A percentile compares a stretch with the other conserved stretches of the same genome.
phyloP scores from a whole-genome alignment of 2,113 vertebrate genomes.

The Saguinus imperator region DNA sequence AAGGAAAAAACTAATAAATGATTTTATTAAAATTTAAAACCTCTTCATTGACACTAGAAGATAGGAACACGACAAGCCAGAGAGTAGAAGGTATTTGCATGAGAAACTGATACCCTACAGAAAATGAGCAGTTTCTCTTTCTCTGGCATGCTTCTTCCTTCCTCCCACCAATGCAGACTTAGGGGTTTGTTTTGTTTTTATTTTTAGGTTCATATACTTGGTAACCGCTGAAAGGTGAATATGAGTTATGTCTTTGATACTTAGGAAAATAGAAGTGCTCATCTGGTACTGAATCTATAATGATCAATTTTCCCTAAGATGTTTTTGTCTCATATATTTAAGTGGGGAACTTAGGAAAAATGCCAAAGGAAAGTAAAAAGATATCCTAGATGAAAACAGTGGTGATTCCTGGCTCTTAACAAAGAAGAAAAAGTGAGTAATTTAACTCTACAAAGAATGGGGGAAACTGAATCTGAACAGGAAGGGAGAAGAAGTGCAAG shows the following conservation, averaged over 20 bases:
- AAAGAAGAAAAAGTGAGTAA: slow-evolving; percentile 43
- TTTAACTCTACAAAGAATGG: not conserved
- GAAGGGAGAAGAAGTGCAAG: not conserved
- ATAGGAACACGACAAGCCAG: not conserved
- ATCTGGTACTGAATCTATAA: not conserved
- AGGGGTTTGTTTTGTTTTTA: not conserved
- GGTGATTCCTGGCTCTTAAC: slow-evolving; percentile 13
- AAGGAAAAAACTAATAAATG: not conserved
- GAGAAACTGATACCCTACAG: not conserved
- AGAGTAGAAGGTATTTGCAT: not conserved
- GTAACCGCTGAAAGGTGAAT: not conserved
- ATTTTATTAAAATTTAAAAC: not conserved
- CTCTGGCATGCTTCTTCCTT: not conserved
- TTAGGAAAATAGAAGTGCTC: not conserved
- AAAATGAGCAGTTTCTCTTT: not conserved
- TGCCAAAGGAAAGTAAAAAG: slow-evolving; percentile 12
- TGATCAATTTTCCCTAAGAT: slow-evolving; percentile 14
- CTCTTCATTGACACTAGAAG: not conserved
- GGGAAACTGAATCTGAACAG: slow-evolving; percentile 2
- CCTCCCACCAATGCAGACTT: not conserved
- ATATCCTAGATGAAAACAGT: not conserved
- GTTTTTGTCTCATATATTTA: slow-evolving; percentile 24
- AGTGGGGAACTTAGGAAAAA: not conserved
- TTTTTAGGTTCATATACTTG: not conserved
- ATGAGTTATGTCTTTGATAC: not conserved